These are phyloP conservation scores for Aricia agestis DNA, from an alignment of 1,140 invertebrate species.

Conservation along the genomic window DNA sequence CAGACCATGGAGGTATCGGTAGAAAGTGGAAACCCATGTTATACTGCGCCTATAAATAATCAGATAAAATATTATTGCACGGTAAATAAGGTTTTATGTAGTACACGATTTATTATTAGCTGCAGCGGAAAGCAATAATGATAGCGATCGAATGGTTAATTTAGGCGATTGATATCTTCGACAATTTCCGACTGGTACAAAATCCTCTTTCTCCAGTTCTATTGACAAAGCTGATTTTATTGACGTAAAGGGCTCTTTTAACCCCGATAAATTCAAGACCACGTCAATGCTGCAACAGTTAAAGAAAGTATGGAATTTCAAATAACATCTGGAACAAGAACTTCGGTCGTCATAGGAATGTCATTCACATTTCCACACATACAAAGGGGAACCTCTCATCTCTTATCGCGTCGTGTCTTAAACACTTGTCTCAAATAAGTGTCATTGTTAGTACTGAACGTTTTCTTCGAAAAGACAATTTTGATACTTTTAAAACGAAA, in stretches of 20 bases:
- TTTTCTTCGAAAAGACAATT: too few relatives aligned
- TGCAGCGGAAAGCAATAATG: background rate
- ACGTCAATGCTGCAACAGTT: too few relatives aligned
- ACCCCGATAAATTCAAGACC: too few relatives aligned
- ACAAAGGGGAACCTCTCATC: background rate
- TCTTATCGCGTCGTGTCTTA: background rate
- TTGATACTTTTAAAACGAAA: background rate
- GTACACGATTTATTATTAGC: background rate
- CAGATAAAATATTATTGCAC: background rate
- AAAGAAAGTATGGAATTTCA: background rate
- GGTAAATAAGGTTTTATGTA: conserved; percentile 1
- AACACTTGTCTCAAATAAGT: background rate
- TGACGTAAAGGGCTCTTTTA: too few relatives aligned
- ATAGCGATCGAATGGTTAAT: background rate
- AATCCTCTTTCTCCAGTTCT: too few relatives aligned
- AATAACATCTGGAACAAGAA: too few relatives aligned
- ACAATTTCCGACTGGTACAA: too few relatives aligned
- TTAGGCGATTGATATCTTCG: background rate
- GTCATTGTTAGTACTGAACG: too few relatives aligned
- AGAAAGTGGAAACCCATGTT: background rate
- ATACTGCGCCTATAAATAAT: background rate
- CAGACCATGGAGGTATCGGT: background rate
- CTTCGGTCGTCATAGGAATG: too few relatives aligned
- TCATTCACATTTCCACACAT: too few relatives aligned
- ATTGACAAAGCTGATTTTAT: too few relatives aligned